Base-by-base conservation (phyloP, 2,113 vertebrate genomes). In the Cyrtonyx montezumae region DNA sequence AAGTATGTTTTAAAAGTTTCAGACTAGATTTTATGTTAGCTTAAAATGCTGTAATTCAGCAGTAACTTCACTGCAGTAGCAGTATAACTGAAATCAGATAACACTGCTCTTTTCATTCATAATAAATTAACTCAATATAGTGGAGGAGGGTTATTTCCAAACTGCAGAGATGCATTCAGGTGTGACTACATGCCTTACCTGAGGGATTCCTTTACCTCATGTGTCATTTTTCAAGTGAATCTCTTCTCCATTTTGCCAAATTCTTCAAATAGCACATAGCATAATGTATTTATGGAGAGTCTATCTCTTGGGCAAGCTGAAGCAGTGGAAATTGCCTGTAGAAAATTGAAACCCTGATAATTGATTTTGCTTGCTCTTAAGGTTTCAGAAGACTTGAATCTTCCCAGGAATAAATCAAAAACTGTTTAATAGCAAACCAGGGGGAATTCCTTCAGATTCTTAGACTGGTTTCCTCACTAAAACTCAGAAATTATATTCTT, bases 281-380 rank as follows among this genome's bases (percentile, higher is more conserved):
- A 94, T 95, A 96, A 96, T 93, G 92, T 91, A 97, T 97, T 96
- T 95, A 97, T 91, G 80, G 80, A 85, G 59, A 75, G 26, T 88
- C 93, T 96, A 67, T 97, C 97, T 98, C 96, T 62, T 87, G 95
- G 94, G 96, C 91, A 94, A 95, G 86, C 77, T 97, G 95, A 97
- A 97, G 93, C 32, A 0, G 80, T 94, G 88, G 95, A 97, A 97
- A 97, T 91, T 96, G 94, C 95, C 96, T 2, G 3, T 65, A 97
- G 96, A 97, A 98, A 97, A 97, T 51, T 95, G 96, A 97, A 98
- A 97, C 96, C 82, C 84, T 89, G 86, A 97, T 97, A 98, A 97
- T 92, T 97, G 95, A 97, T 98, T 98, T 97, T 94, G 87, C 92
- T 97, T 95, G 93, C 96, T 97, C 82, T 96, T 90, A 94, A 95